Percentiles rank a stretch among this genome's conserved stretches.
Conservation (phyloP, 2,888 invertebrate species). For the Rhorus exstirpatorius region DNA sequence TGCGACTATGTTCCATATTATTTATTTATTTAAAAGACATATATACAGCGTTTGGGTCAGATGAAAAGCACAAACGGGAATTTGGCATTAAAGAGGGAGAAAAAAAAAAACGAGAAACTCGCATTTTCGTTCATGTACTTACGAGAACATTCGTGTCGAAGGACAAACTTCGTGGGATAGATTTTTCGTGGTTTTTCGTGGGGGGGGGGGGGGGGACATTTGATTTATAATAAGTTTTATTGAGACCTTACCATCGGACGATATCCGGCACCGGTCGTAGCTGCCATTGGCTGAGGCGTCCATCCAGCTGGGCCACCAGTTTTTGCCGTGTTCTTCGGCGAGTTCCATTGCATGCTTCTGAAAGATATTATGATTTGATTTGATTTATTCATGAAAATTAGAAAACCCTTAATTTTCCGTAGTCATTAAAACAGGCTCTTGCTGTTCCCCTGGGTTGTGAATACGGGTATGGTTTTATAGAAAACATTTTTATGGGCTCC, state of each 20-base stretch:
- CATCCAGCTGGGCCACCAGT: constrained; percentile 90
- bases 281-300: constrained; percentile 96
- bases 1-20: neutral
- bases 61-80: constrained; percentile 48
- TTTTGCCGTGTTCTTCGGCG: constrained; percentile 95
- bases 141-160: constrained; percentile 63
- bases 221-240: constrained; percentile 3
- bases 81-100: constrained; percentile 42
- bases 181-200: constrained; percentile 8
- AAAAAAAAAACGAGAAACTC: too few species aligned
- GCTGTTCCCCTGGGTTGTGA: too few species aligned
- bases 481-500: too few species aligned
- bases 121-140: constrained; percentile 56
- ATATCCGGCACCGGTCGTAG: constrained; percentile 95
- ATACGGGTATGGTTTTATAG: too few species aligned
- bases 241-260: constrained; percentile 93
- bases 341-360: constrained; percentile 96
- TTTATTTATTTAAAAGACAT: too few species aligned
- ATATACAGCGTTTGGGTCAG: too few species aligned
- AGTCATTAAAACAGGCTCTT: too few species aligned
- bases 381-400: neutral
- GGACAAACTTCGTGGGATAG: constrained; percentile 45
- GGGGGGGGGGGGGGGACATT: neutral
- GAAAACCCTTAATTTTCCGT: too few species aligned
- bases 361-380: neutral